Base-by-base conservation (phyloP, 1,140 invertebrate species). In the Micrasema longulum region DNA sequence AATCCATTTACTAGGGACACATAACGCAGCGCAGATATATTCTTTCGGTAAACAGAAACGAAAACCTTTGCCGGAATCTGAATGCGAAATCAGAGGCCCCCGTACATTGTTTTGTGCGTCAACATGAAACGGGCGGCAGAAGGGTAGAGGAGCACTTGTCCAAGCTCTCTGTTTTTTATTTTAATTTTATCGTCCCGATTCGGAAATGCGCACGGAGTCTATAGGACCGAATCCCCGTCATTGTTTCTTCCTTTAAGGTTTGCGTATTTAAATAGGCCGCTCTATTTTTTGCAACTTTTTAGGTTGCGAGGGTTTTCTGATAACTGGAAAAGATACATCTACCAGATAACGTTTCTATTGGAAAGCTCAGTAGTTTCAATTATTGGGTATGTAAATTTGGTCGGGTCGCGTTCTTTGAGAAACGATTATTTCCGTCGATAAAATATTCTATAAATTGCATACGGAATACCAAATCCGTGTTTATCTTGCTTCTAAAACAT, bases 51-150 rank as follows among this genome's bases (percentile, higher is more conserved):
- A 73, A 57, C 66, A 69, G 72, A 69, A 67, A 69, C 57, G 65
- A 55, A 60, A 74, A 60, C 47, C 36, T 36, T 47, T 60, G 70
- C 55, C 73, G 64, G 71, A 75, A 75, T 75, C 74, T 75, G 74
- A 75, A 75, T 75, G 70, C 70, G 74, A 75, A 75, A 75, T 75
- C 74, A 71, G 71, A 45, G 57, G 55, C 20, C 64, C 60, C 31
- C 14, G 62, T 68, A 73, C 72, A 75, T 75, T 75, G 73, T 74
- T 71, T 74, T 68, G 50, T 66, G 69, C 69, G 69, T 71, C 69
- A 71, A 75, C 73, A 75, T 71, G 73, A 41, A 74, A 74, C 73
- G 73, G 73, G 64, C 73, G 73, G 73, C 55, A 38, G 43, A 63
- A 48, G 68, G 57, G 72, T 47, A 65, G 53, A 52, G 36, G 62